Conservation (phyloP, 92 coral and sea anemone genomes). For the Pocillopora meandrina region DNA sequence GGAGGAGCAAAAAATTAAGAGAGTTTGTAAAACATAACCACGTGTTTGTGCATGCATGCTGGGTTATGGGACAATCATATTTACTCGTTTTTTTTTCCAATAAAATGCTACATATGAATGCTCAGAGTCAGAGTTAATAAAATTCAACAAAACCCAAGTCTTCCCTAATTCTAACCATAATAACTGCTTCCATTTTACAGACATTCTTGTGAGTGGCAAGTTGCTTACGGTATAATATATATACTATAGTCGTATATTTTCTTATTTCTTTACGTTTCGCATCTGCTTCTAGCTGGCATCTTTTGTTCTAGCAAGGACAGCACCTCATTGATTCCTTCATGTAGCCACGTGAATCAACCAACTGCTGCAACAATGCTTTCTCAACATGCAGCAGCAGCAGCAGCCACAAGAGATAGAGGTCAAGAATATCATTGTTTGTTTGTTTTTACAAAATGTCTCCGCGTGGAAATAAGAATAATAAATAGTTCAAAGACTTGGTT, state of each 20-base stretch:
- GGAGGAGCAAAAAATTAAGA: neutral
- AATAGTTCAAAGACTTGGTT: constrained; percentile 64
- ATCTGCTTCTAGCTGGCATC: neutral
- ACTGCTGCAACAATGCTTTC: neutral
- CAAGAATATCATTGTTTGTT: constrained; percentile 21
- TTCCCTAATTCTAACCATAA: neutral
- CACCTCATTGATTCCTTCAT: neutral
- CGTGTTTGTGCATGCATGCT: neutral
- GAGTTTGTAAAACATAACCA: constrained; percentile 18
- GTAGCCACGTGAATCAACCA: neutral
- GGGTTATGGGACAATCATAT: neutral
- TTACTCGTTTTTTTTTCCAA: neutral
- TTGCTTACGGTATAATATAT: neutral
- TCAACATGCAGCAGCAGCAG: neutral
- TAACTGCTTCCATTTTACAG: constrained; percentile 12
- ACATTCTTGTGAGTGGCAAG: neutral
- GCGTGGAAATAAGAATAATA: constrained; percentile 60
- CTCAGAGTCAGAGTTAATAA: neutral
- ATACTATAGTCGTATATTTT: neutral
- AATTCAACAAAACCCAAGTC: neutral
- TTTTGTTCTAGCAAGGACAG: neutral
- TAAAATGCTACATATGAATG: neutral
- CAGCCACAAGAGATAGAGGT: constrained; percentile 22
- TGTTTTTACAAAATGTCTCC: constrained; percentile 48
- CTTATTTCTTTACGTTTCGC: neutral